phyloP scores from a whole-genome alignment of 2,113 vertebrate species.

The Himantopus leucocephalus region DNA sequence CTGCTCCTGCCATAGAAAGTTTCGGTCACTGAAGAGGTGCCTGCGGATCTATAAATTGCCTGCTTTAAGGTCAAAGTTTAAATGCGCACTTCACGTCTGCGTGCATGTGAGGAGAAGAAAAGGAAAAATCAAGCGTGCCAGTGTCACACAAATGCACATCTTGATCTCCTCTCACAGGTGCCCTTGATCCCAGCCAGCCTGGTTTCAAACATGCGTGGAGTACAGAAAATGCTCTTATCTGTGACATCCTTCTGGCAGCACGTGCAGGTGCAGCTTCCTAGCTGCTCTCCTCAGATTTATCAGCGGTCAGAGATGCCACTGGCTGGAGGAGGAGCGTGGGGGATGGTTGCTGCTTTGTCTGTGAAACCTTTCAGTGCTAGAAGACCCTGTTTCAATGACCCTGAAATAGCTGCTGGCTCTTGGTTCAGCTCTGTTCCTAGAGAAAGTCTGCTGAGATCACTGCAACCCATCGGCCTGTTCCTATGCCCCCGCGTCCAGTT shows the following conservation, averaged over 20 bases:
- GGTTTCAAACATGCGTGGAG: not conserved
- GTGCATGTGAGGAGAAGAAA: not conserved
- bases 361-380: not conserved
- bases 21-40: not conserved
- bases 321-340: fast-evolving
- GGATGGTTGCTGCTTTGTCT: not conserved
- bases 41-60: not conserved
- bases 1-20: not conserved
- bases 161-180: not conserved
- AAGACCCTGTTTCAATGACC: not conserved
- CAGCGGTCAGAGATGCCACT: not conserved
- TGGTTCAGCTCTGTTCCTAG: not conserved
- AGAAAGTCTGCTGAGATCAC: not conserved
- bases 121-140: not conserved
- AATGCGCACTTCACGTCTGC: not conserved
- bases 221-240: slow-evolving; percentile 18
- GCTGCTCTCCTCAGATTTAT: not conserved
- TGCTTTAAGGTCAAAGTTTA: not conserved
- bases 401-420: not conserved
- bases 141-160: not conserved
- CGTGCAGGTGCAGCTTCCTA: not conserved
- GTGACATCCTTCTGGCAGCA: slow-evolving; percentile 8
- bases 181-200: slow-evolving; percentile 22
- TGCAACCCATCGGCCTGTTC: not conserved
- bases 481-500: fast-evolving